Conservation (phyloP, 2,113 vertebrate genomes). For the Cynoglossus semilaevis region DNA sequence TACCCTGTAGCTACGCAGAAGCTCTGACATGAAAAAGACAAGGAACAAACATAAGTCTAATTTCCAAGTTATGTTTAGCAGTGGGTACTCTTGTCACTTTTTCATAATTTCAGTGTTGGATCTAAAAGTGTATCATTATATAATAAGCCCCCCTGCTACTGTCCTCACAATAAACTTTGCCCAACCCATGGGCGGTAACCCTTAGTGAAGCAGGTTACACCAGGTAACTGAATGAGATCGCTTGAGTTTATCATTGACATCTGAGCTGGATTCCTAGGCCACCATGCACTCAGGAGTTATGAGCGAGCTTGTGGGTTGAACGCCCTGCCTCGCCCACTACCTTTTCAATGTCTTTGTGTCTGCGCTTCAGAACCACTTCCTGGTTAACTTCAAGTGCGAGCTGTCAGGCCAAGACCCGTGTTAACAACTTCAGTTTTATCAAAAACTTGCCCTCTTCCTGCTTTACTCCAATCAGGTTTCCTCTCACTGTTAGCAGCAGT, state of each 20-base stretch:
- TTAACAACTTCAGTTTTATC: slow-evolving; percentile 73
- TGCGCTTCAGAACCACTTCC: slow-evolving; percentile 65
- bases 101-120: not conserved
- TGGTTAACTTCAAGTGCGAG: slow-evolving; percentile 63
- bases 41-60: slow-evolving; percentile 3
- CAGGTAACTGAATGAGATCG: slow-evolving; percentile 54
- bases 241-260: slow-evolving; percentile 68
- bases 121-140: slow-evolving; percentile 26
- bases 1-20: slow-evolving; percentile 3
- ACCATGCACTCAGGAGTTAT: slow-evolving; percentile 45
- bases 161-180: slow-evolving; percentile 59
- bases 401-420: slow-evolving; percentile 45
- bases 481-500: slow-evolving; percentile 63
- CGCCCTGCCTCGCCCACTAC: slow-evolving; percentile 69
- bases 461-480: slow-evolving; percentile 70
- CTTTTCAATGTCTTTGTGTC: slow-evolving; percentile 60
- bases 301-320: slow-evolving; percentile 54
- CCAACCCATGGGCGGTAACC: slow-evolving; percentile 48
- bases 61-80: not conserved
- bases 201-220: slow-evolving; percentile 55
- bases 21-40: slow-evolving; percentile 1
- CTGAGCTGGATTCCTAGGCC: slow-evolving; percentile 56
- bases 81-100: slow-evolving; percentile 9
- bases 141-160: slow-evolving; percentile 30
- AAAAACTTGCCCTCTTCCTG: slow-evolving; percentile 76